Evolutionary conservation across 2,113 vertebrate genomes (phyloP).

Genomic region (Motacilla tschutschensis): DNA sequence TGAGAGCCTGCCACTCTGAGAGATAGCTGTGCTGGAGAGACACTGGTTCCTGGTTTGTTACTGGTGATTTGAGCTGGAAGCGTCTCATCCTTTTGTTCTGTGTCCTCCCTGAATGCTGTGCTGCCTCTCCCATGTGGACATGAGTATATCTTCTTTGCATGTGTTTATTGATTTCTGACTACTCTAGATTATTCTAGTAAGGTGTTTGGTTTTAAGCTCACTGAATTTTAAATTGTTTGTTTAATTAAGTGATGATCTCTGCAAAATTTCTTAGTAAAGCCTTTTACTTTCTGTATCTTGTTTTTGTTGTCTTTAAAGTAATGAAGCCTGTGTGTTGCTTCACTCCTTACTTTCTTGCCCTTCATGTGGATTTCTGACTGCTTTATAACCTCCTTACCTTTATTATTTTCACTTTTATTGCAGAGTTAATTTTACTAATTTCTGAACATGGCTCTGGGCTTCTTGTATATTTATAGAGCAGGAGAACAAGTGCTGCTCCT

Average conservation of each 20-base stretch:
- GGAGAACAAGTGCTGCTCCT: background rate
- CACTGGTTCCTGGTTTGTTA: background rate
- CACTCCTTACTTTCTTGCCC: background rate
- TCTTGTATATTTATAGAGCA: background rate
- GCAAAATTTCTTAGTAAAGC: background rate
- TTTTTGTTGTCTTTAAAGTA: background rate
- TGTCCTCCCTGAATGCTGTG: background rate
- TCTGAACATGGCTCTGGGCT: background rate
- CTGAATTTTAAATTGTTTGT: background rate
- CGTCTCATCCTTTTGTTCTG: background rate
- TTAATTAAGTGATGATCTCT: background rate
- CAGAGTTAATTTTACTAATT: background rate
- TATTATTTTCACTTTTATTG: background rate
- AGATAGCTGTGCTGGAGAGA: background rate
- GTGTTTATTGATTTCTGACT: background rate
- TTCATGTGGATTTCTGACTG: background rate
- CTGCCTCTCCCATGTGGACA: background rate
- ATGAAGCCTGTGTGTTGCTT: background rate
- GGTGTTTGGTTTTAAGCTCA: background rate
- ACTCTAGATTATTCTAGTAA: background rate
- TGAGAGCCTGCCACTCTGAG: background rate
- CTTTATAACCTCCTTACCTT: background rate
- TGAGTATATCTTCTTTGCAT: conserved; percentile 3
- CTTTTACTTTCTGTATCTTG: background rate
- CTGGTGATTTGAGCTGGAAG: background rate